These are phyloP conservation scores for Napeogenes inachia DNA, from an alignment of 2,888 invertebrate species.

Conservation along the genomic window DNA sequence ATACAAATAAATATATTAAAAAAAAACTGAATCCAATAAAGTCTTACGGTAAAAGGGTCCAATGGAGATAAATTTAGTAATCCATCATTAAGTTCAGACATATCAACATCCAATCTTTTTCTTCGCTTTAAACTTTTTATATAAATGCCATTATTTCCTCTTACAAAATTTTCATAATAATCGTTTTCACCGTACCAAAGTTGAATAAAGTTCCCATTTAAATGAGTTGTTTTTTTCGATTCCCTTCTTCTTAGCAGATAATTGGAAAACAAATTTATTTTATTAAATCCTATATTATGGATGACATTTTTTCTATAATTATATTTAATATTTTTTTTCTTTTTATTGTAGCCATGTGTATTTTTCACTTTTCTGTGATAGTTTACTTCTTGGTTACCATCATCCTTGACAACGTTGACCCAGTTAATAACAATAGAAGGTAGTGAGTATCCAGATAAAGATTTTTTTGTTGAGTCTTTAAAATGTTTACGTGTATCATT, in stretches of 20 bases:
- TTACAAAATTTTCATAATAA: slow-evolving; percentile 39
- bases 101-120: slow-evolving; percentile 34
- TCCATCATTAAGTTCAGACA: slow-evolving; percentile 29
- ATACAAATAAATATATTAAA: too few species aligned
- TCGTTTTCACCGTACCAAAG: slow-evolving; percentile 14
- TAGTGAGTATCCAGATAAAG: too few species aligned
- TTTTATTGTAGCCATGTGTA: too few species aligned
- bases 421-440: too few species aligned
- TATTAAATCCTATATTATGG: neutral
- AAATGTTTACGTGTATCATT: slow-evolving; percentile 12
- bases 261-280: slow-evolving; percentile 1
- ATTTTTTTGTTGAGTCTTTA: neutral
- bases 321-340: too few species aligned
- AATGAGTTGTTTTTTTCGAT: neutral
- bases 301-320: neutral
- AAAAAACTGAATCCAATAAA: slow-evolving; percentile 3
- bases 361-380: too few species aligned
- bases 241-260: neutral
- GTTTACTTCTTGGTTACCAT: too few species aligned
- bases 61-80: slow-evolving; percentile 42
- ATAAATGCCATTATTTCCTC: slow-evolving; percentile 45
- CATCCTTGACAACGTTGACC: too few species aligned
- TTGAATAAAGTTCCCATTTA: neutral
- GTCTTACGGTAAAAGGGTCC: slow-evolving; percentile 37
- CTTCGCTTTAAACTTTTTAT: slow-evolving; percentile 31